Evolutionary conservation across 2,888 invertebrate genomes (phyloP), one percentile per base, ranked within the genome.

Genomic region (Sturmia bella): DNA sequence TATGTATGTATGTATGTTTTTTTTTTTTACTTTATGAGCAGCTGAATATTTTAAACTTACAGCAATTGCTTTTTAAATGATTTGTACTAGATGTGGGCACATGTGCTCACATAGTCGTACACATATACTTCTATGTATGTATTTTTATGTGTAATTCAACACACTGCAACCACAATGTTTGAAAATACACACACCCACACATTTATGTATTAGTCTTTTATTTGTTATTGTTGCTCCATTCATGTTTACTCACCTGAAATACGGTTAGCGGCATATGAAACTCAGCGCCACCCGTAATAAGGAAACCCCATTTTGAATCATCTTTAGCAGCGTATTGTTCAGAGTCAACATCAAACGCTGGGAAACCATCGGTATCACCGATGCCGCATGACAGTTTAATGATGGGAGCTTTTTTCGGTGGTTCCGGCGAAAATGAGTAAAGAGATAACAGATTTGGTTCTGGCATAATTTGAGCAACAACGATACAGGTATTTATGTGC

Each of bases 181-280:
- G n/a, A n/a, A n/a, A n/a, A n/a, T 32, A 32, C 32, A 32, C 32
- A 32, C 32, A 6, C 32, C 5, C 32, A 32, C 3, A 32, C 3
- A 32, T 7, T 32, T 6, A 32, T 32, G 32, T 32, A 17, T 1
- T 1, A 4, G 15, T 50, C 11, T 11, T 57, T 7, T 17, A 3
- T 50, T 17, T 70, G 13, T 19, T 39, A 2, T 50, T 24, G 3
- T 17, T 37, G n/a, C 21, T 69, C 11, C 3, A 17, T 39, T 45
- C 15, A 15, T 57, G 15, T 39, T 54, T 52, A 69, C 85, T 87
- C 85, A 91, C 91, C 89, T 91, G 91, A 86, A 91, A 91, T 41
- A 91, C 91, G 37, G 91, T 91, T 66, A 91, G 84, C 48, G 91
- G 91, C 91, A 91, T 91, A 70, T 90, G 90, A 85, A 91, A 91